A percentile compares a stretch with the other conserved stretches of the same genome.
Evolutionary conservation across 2,113 vertebrate species (phyloP).

Genomic region (Gobio gobio): DNA sequence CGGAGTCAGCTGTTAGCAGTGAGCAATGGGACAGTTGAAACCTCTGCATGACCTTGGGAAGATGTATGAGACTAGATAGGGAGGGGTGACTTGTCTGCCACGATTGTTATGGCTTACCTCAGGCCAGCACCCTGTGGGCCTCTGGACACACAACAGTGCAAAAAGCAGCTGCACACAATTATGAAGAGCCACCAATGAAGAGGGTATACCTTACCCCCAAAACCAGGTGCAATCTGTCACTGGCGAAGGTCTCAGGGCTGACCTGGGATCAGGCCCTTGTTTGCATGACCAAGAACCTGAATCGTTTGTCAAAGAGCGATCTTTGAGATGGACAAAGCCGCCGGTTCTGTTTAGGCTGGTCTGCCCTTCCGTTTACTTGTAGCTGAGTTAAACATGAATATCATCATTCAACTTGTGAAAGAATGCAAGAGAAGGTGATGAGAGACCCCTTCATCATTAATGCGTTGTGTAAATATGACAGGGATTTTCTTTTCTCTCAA

Average conservation of each 20-base stretch:
- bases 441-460: conserved; percentile 45
- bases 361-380: conserved; percentile 48
- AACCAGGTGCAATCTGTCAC: conserved; percentile 56
- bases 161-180: conserved; percentile 32
- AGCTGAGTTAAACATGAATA: conserved; percentile 30
- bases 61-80: conserved; percentile 29
- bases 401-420: conserved; percentile 47
- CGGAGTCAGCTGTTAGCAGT: conserved; percentile 51
- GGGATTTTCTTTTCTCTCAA: conserved; percentile 46
- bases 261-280: conserved; percentile 47
- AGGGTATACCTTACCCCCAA: conserved; percentile 4
- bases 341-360: conserved; percentile 47
- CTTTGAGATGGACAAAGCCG: conserved; percentile 39
- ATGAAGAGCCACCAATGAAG: conserved; percentile 43
- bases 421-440: conserved; percentile 53
- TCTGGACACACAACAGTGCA: conserved; percentile 34
- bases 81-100: conserved; percentile 35
- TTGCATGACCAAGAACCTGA: conserved; percentile 47
- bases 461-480: conserved; percentile 58
- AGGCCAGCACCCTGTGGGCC: conserved; percentile 34
- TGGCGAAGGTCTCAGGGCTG: conserved; percentile 25
- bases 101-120: conserved; percentile 47
- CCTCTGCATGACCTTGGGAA: conserved; percentile 49
- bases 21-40: conserved; percentile 42
- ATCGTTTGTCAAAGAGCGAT: conserved; percentile 47